Evolutionary conservation across 2,113 vertebrate genomes (phyloP).

Genomic region (Seriola rivoliana): DNA sequence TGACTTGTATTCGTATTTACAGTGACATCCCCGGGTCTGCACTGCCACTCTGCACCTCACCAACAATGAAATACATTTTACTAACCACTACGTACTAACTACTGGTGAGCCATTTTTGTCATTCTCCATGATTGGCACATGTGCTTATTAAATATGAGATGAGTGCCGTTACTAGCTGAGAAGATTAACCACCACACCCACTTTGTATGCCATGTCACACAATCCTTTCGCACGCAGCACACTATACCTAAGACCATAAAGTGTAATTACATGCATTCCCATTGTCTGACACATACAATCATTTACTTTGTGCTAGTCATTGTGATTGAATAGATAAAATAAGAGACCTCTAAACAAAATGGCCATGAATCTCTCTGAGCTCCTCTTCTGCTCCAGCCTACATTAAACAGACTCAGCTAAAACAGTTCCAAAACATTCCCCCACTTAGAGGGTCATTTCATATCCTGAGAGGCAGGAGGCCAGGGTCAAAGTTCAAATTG

Average conservation of each 20-base stretch:
- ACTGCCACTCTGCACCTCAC: neutral
- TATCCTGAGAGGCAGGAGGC: constrained; percentile 78
- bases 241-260: constrained; percentile 13
- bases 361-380: constrained; percentile 29
- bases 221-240: neutral
- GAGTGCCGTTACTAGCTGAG: neutral
- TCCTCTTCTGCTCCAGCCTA: constrained; percentile 37
- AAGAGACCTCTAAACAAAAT: constrained; percentile 28
- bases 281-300: neutral
- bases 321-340: neutral
- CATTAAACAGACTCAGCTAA: constrained; percentile 41
- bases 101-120: constrained; percentile 8
- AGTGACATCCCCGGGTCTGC: neutral
- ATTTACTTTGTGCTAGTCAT: neutral
- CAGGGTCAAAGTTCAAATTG: constrained; percentile 82
- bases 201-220: neutral
- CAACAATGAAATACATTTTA: neutral
- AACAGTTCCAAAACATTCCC: constrained; percentile 60
- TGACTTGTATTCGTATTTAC: neutral
- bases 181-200: neutral
- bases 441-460: constrained; percentile 74
- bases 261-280: neutral
- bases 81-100: neutral
- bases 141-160: constrained; percentile 12
- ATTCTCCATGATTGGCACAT: constrained; percentile 12